Evolutionary conservation across 2,888 invertebrate species (phyloP).

Genomic region (Leptinotarsa rubiginosa): DNA sequence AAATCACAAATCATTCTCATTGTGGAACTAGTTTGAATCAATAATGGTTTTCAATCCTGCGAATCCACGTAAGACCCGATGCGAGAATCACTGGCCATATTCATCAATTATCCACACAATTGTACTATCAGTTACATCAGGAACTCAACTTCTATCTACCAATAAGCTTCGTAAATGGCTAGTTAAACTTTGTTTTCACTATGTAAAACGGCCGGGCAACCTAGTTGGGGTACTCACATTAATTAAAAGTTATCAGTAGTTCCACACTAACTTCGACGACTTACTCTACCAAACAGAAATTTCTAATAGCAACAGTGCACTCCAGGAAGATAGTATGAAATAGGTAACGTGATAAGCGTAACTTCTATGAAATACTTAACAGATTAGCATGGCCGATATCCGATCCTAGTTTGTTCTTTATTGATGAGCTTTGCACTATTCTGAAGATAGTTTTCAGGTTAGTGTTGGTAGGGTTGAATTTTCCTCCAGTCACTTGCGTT

Average conservation of each 20-base stretch:
- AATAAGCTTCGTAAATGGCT: slow-evolving; percentile 31
- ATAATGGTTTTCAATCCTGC: too few relatives aligned
- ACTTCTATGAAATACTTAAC: slow-evolving; percentile 11
- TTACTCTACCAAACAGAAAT: slow-evolving; percentile 32
- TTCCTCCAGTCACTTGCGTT: too few relatives aligned
- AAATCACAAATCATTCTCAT: too few relatives aligned
- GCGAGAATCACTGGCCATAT: too few relatives aligned
- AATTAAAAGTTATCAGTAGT: slow-evolving; percentile 42
- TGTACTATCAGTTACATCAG: slow-evolving; percentile 25
- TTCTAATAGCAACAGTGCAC: slow-evolving; percentile 34
- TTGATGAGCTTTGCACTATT: background rate
- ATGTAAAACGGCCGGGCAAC: slow-evolving; percentile 31
- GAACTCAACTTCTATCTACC: slow-evolving; percentile 26
- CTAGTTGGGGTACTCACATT: slow-evolving; percentile 32
- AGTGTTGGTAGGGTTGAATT: too few relatives aligned
- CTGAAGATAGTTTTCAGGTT: too few relatives aligned
- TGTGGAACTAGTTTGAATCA: too few relatives aligned
- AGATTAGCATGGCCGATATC: background rate
- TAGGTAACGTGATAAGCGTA: slow-evolving; percentile 36
- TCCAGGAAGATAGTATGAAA: slow-evolving; percentile 32
- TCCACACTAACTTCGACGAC: slow-evolving; percentile 24
- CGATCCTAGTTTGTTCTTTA: background rate
- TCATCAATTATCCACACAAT: background rate
- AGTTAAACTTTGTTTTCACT: slow-evolving; percentile 34
- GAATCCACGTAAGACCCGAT: too few relatives aligned